Evolutionary conservation across 1,140 invertebrate genomes (phyloP).

Genomic region (Lasioglossum albipes): DNA sequence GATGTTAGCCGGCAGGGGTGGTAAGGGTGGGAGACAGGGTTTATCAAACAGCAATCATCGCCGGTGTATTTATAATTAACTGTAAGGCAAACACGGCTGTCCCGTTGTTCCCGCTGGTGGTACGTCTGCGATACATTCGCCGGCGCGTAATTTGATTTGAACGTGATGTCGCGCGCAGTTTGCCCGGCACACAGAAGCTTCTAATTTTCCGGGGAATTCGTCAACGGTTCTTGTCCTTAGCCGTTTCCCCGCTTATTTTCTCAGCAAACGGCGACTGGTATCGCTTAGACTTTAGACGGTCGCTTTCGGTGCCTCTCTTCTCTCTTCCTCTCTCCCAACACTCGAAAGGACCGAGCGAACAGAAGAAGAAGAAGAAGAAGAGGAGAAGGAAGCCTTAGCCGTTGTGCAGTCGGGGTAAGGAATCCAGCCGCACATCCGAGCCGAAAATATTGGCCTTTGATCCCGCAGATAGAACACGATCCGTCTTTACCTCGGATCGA

Average conservation of each 20-base stretch:
- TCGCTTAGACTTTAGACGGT: slow-evolving; percentile 19
- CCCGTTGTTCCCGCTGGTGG: background rate
- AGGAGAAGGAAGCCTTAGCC: no score
- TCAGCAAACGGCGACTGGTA: slow-evolving; percentile 25
- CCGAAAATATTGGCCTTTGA: slow-evolving; percentile 47
- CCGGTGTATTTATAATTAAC: slow-evolving; percentile 45
- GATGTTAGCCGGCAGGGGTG: background rate
- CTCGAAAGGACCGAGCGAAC: no score
- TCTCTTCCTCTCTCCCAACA: background rate
- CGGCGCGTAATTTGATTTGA: slow-evolving; percentile 36
- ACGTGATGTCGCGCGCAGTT: slow-evolving; percentile 18
- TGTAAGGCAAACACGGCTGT: slow-evolving; percentile 13
- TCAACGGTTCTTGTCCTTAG: background rate
- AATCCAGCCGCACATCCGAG: background rate
- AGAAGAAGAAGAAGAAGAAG: no score
- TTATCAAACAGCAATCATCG: slow-evolving; percentile 43
- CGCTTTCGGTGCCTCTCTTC: background rate
- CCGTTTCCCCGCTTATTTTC: slow-evolving; percentile 23
- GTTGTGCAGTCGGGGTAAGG: no score
- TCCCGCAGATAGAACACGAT: slow-evolving; percentile 49
- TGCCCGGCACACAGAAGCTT: slow-evolving; percentile 9
- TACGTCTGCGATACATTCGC: background rate
- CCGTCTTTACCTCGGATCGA: background rate
- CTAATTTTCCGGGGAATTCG: slow-evolving; percentile 37
- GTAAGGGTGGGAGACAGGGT: background rate